A percentile compares a stretch with the other conserved stretches of the same genome.
These are phyloP conservation scores for Ridgeia piscesae DNA, from an alignment of 1,140 invertebrate species.

Conservation along the genomic window DNA sequence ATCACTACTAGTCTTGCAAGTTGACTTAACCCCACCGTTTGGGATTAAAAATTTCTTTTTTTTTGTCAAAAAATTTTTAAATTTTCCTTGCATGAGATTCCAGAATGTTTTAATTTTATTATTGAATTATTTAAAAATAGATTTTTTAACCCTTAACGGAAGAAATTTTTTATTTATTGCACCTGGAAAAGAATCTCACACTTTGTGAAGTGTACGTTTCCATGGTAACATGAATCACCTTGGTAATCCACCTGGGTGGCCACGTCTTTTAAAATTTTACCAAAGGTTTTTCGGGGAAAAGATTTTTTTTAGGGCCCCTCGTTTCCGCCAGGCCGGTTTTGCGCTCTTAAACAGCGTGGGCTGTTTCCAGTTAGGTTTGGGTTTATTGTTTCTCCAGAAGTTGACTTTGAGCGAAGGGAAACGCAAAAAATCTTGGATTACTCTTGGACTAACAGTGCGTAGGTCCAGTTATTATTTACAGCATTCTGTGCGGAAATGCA, in stretches of 20 bases:
- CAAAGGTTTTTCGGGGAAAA: no score
- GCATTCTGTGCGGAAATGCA: not conserved
- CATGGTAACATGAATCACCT: not conserved
- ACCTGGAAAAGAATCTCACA: no score
- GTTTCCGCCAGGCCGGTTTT: no score
- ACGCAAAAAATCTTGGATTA: not conserved
- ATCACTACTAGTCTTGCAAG: not conserved
- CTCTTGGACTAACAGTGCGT: not conserved
- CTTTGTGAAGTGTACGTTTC: not conserved
- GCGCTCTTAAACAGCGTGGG: no score
- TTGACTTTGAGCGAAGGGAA: not conserved
- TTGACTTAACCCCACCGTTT: not conserved
- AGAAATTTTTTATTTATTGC: no score
- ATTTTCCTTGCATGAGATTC: not conserved
- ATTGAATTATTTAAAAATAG: not conserved
- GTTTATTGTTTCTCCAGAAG: no score
- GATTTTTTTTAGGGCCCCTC: no score
- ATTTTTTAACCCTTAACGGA: no score
- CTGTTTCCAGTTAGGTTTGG: no score
- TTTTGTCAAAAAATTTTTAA: not conserved
- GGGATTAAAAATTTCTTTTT: not conserved
- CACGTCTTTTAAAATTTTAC: no score
- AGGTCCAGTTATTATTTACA: not conserved
- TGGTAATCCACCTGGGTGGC: no score
- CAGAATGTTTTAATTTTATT: not conserved